Conservation (phyloP, 2,113 vertebrate genomes). For the Carettochelys insculpta region DNA sequence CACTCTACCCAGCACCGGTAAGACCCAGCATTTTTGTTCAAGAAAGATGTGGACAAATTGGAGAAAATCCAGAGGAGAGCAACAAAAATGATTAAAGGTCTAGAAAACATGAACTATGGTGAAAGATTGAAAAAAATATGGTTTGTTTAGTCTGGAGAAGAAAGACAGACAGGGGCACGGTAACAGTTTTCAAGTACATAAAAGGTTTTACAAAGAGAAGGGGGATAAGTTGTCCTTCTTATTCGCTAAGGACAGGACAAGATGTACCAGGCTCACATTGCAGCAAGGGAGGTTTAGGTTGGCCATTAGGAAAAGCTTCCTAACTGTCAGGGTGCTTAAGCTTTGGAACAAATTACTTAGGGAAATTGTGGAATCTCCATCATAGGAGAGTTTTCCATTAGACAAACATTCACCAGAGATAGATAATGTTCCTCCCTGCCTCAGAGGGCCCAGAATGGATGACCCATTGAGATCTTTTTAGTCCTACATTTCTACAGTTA, state of each 20-base stretch:
- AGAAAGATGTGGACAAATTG: neutral
- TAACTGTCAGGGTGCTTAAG: neutral
- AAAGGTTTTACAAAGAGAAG: neutral
- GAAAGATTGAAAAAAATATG: neutral
- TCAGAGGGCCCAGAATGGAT: neutral
- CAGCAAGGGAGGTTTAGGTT: neutral
- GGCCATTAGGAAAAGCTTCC: neutral
- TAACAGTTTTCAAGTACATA: neutral
- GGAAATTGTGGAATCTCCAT: neutral
- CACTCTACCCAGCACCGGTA: neutral
- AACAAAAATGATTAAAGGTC: neutral
- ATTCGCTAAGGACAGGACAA: neutral
- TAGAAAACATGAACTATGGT: neutral
- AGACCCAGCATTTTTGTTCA: neutral
- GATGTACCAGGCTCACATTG: neutral
- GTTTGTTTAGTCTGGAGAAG: neutral
- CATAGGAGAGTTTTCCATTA: neutral
- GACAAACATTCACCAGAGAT: neutral
- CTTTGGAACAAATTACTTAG: neutral
- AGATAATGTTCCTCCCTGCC: neutral
- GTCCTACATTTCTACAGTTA: neutral
- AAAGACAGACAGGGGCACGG: neutral
- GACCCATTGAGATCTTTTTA: neutral
- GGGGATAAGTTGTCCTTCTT: neutral
- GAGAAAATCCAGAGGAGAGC: neutral